These are phyloP conservation scores for Cephus pulcher DNA, from an alignment of 2,888 invertebrate species.

Conservation along the genomic window DNA sequence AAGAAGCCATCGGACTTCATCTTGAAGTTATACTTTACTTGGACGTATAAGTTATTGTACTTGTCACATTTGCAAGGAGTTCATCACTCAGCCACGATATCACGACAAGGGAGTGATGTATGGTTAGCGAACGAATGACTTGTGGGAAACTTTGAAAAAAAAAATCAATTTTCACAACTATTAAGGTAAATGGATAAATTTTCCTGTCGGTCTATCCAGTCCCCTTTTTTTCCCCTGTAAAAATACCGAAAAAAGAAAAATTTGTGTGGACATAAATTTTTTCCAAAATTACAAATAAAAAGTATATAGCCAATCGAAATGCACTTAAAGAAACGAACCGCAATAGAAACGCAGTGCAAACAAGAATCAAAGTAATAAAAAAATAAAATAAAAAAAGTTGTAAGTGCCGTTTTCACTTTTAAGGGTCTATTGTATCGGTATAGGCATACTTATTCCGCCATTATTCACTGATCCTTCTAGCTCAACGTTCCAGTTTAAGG, in stretches of 20 bases:
- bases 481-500: neutral
- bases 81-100: conserved; percentile 31
- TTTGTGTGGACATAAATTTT: too few species aligned
- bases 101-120: conserved; percentile 31
- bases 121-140: conserved; percentile 6
- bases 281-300: neutral
- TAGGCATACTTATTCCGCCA: neutral
- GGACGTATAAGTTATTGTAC: conserved; percentile 23
- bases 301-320: neutral
- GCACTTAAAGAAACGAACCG: neutral
- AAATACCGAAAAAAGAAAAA: too few species aligned
- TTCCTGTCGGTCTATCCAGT: neutral
- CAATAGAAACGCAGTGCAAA: neutral
- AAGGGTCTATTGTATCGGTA: neutral
- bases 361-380: neutral
- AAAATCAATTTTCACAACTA: conserved; percentile 7
- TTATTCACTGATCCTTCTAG: neutral
- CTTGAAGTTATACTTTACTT: neutral
- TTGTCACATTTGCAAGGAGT: conserved; percentile 35
- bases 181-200: neutral
- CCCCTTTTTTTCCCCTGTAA: neutral
- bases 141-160: neutral
- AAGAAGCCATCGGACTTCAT: neutral
- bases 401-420: neutral
- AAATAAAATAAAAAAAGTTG: neutral